Conservation (phyloP, 2,888 invertebrate species). For the Andricus quercusramuli region DNA sequence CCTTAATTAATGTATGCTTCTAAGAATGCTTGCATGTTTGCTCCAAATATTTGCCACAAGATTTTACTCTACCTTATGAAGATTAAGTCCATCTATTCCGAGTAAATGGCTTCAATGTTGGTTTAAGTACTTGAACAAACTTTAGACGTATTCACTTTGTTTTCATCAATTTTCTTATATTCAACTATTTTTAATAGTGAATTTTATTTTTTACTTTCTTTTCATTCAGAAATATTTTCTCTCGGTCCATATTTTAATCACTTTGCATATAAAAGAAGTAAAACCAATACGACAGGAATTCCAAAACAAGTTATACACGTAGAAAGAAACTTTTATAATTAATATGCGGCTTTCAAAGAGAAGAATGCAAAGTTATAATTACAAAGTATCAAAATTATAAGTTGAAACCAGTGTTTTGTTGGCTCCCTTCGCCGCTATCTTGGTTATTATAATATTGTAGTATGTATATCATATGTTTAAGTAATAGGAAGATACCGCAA, state of each 20-base stretch:
- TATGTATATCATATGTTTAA: background rate
- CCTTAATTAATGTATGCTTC: background rate
- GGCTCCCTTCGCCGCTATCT: background rate
- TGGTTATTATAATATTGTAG: background rate
- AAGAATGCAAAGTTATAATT: background rate
- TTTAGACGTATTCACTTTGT: background rate
- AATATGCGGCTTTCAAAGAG: background rate
- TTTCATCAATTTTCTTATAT: background rate
- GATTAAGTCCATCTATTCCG: background rate
- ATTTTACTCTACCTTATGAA: background rate
- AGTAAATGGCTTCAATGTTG: background rate
- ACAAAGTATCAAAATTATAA: background rate
- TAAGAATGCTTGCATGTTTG: background rate
- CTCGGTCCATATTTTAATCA: no score
- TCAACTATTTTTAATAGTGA: background rate
- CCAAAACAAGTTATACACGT: no score
- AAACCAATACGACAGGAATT: no score
- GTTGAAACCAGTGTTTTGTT: background rate
- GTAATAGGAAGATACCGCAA: conserved; percentile 16
- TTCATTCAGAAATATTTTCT: no score
- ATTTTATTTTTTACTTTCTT: no score
- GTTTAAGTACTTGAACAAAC: background rate
- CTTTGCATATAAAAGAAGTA: no score
- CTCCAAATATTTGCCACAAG: background rate
- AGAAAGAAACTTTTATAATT: background rate